Conservation (phyloP, 1,140 invertebrate genomes). For the Lethrus apterus region DNA sequence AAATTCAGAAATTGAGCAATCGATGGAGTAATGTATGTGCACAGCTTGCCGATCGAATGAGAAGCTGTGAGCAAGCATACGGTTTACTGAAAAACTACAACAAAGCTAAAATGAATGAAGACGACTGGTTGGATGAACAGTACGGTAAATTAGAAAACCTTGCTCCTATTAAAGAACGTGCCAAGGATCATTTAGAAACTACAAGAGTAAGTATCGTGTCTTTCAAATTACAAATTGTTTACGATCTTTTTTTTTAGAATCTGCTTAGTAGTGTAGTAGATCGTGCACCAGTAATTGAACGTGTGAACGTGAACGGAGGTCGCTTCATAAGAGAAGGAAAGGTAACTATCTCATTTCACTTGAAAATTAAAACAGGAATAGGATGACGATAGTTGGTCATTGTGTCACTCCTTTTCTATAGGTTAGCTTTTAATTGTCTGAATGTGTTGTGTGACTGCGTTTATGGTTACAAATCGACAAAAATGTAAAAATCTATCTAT, state of each 20-base stretch:
- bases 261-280: conserved; percentile 85
- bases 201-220: conserved; percentile 59
- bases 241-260: conserved; percentile 54
- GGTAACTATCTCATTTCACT: conserved; percentile 55
- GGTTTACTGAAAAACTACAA: conserved; percentile 80
- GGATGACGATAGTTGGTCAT: no score
- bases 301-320: conserved; percentile 90
- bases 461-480: neutral
- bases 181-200: conserved; percentile 66
- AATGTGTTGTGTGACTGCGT: conserved; percentile 18
- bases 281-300: conserved; percentile 85
- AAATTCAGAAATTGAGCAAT: conserved; percentile 77
- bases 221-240: neutral
- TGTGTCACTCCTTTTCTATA: conserved; percentile 3
- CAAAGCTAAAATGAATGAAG: conserved; percentile 76
- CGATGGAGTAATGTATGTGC: conserved; percentile 88
- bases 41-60: conserved; percentile 84
- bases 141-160: conserved; percentile 65
- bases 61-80: conserved; percentile 78
- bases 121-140: conserved; percentile 78
- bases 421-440: conserved; percentile 17
- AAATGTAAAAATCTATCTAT: neutral
- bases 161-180: conserved; percentile 61
- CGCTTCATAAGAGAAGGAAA: conserved; percentile 95
- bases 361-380: conserved; percentile 2